Evolutionary conservation across 1,140 invertebrate species (phyloP), one percentile per base, ranked within the genome.

Genomic region (Megalonaias nervosa): DNA sequence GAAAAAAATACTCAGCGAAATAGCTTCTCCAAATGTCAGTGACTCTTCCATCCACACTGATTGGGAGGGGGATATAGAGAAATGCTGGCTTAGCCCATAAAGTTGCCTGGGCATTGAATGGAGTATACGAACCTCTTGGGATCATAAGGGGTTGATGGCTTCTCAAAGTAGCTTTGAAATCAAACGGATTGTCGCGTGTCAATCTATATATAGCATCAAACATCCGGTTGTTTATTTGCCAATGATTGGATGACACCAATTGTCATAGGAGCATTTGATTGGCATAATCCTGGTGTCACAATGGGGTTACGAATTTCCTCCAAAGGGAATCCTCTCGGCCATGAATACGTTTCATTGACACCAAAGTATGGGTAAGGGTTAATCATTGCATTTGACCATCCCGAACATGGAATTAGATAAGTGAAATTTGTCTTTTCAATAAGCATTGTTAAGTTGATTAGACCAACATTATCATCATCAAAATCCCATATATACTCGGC

Each of bases 131-230:
- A 6, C 71, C 26, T 59, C n/a, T 48, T 17, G 79, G 70, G 12
- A 80, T 9, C 13, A 80, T 55, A 56, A 80, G 23, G 17, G 26
- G 31, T 13, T n/a, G 64, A 19, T 64, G 57, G 14, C 19, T 67
- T 55, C n/a, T 16, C 13, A 21, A 61, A 56, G 38, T 56, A 21
- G 23, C 15, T 23, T 16, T 31, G 55, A 77, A 74, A 48, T 59
- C 65, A 69, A 74, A 77, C 13, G 71, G 74, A 6, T 65, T 61
- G 17, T 73, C 67, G 16, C 62, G 71, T 48, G 66, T 81, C 15
- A 81, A 48, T 60, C 79, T 69, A 70, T 70, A 81, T 58, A 81
- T 73, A 65, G 79, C 79, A 60, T 81, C 74, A 12, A n/a, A 81
- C 74, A 66, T 81, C 79, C 0, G 79, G 74, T 65, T 81, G 58